A percentile compares a stretch with the other conserved stretches of the same genome.
These are phyloP conservation scores for Gryon sp. DNA, from an alignment of 1,140 invertebrate genomes.

Conservation along the genomic window DNA sequence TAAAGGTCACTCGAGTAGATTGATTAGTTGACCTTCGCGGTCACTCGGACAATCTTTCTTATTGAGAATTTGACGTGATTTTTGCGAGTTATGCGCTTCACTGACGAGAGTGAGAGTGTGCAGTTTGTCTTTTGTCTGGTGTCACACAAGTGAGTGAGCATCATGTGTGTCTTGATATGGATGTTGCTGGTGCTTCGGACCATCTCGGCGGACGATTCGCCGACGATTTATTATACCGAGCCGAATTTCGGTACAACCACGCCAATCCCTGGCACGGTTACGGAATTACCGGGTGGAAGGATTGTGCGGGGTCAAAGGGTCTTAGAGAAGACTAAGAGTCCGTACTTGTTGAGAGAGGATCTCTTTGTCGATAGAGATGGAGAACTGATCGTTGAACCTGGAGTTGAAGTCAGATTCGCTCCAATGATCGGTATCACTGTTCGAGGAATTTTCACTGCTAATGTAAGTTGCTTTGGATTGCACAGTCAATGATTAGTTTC, in stretches of 20 bases:
- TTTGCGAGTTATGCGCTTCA: slow-evolving; percentile 9
- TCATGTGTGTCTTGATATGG: slow-evolving; percentile 41
- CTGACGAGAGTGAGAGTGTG: slow-evolving; percentile 45
- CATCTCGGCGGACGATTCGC: slow-evolving; percentile 55
- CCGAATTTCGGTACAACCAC: slow-evolving; percentile 64
- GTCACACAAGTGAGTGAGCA: slow-evolving; percentile 30
- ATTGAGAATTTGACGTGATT: too few species aligned
- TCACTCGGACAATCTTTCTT: too few species aligned
- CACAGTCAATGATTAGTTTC: background rate
- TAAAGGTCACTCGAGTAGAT: background rate
- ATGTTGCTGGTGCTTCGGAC: slow-evolving; percentile 30
- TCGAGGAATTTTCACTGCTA: slow-evolving; percentile 89
- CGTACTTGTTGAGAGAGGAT: slow-evolving; percentile 89
- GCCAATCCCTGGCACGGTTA: slow-evolving; percentile 65
- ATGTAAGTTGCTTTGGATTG: slow-evolving; percentile 82
- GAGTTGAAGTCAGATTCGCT: slow-evolving; percentile 90
- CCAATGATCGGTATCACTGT: slow-evolving; percentile 95
- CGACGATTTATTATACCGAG: slow-evolving; percentile 77
- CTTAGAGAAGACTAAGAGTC: slow-evolving; percentile 82
- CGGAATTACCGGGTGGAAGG: slow-evolving; percentile 83
- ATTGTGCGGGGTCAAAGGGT: slow-evolving; percentile 79
- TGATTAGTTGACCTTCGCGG: slow-evolving; percentile 10
- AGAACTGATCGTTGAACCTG: slow-evolving; percentile 90
- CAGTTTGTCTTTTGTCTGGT: slow-evolving; percentile 10
- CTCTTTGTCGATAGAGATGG: slow-evolving; percentile 87